These are phyloP conservation scores for Gallinago stenura DNA, from an alignment of 2,797 vertebrate genomes.

Conservation along the genomic window DNA sequence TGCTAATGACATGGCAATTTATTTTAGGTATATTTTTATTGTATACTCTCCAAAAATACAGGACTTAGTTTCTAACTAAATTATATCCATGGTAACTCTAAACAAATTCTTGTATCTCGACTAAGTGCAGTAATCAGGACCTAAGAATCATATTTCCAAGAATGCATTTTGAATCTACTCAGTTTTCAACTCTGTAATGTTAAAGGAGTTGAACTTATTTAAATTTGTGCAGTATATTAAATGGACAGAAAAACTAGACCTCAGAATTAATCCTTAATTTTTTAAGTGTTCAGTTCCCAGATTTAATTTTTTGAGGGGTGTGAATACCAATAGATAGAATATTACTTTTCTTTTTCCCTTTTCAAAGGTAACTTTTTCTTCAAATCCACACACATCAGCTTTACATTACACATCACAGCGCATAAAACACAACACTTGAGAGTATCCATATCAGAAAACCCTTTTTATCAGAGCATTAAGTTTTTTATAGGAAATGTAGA, in stretches of 20 bases:
- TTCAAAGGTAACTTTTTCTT: background rate
- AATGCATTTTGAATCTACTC: background rate
- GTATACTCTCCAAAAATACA: background rate
- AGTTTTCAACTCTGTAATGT: background rate
- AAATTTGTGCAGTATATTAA: background rate
- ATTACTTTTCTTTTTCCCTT: background rate
- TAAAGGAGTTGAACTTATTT: background rate
- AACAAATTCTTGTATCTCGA: background rate
- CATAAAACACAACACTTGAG: background rate
- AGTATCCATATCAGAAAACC: background rate
- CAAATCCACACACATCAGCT: background rate
- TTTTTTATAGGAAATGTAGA: background rate
- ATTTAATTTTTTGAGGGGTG: rapidly evolving
- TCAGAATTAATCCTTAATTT: background rate
- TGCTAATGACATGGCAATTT: background rate
- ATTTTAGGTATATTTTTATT: background rate
- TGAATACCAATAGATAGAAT: background rate
- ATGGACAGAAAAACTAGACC: background rate
- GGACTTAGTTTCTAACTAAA: background rate
- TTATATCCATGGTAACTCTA: background rate
- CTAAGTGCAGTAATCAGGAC: background rate
- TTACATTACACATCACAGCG: background rate
- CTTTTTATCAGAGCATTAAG: background rate
- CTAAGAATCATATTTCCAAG: background rate
- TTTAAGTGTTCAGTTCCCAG: background rate